Percentiles rank a stretch among this genome's conserved stretches.
phyloP scores from a whole-genome alignment of 2,797 vertebrate genomes.

The Chromis chromis region DNA sequence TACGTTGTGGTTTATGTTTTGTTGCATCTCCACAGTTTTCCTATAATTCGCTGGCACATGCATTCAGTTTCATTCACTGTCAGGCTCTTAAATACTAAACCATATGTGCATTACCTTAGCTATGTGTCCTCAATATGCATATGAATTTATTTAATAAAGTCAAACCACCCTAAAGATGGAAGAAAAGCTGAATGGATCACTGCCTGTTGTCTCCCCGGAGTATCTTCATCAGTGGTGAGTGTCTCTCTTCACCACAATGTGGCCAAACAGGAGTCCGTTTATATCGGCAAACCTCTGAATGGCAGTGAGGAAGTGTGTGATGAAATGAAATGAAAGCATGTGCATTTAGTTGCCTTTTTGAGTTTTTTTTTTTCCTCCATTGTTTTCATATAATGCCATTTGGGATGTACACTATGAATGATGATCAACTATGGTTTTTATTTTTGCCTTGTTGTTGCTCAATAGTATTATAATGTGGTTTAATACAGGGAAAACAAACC shows the following conservation, averaged over 20 bases:
- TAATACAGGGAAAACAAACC: background rate
- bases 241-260: conserved; percentile 67
- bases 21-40: conserved; percentile 22
- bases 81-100: conserved; percentile 41
- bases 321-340: conserved; percentile 74
- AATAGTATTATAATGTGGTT: background rate
- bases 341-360: conserved; percentile 42
- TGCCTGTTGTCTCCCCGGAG: conserved; percentile 86
- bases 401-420: conserved; percentile 6
- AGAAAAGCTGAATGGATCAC: conserved; percentile 85
- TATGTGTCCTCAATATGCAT: conserved; percentile 73
- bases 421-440: background rate
- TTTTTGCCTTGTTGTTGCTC: conserved; percentile 1
- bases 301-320: conserved; percentile 51
- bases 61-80: conserved; percentile 70
- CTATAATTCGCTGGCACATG: conserved; percentile 62
- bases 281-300: conserved; percentile 33
- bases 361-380: conserved; percentile 23
- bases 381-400: conserved; percentile 10
- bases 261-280: conserved; percentile 53
- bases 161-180: conserved; percentile 85
- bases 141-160: conserved; percentile 81
- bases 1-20: conserved; percentile 21
- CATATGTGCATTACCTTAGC: conserved; percentile 40
- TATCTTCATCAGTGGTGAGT: conserved; percentile 91